Base-by-base conservation (phyloP, 2,797 vertebrate genomes). In the Bovichtus variegatus region DNA sequence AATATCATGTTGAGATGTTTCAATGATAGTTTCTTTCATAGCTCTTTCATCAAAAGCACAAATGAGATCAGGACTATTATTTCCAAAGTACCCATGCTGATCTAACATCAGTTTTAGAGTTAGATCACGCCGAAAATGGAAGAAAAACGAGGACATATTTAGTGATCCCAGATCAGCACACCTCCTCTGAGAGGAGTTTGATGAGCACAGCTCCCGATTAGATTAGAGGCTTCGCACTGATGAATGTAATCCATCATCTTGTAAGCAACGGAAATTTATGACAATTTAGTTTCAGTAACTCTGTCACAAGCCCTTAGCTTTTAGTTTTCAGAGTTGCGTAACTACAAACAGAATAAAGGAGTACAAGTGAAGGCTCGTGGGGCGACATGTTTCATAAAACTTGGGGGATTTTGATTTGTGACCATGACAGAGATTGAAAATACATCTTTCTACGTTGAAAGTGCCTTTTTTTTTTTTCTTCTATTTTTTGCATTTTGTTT, bases 231-330 rank as follows among this genome's bases (percentile, higher is more conserved):
- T 74, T 73, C 23, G 16, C 83, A 38, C 72, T 91, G 90, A 92
- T 91, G 88, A 92, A 88, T 81, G 88, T 83, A 90, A 93, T 93
- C 92, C 89, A 93, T 94, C 92, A 94, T 92, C 81, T 89, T 84
- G 85, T 90, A 92, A 92, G 78, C 74, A 87, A 85, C 61, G 59
- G 81, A 80, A 79, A 90, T 86, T 80, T 85, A 84, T 93, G 91
- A 93, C 91, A 91, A 91, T 91, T 89, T 89, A 74, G 79, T 89
- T 87, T 83, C 71, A 74, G 81, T 78, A 74, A 84, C 82, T 89
- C 91, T 89, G 82, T 92, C 92, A 87, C 63, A 72, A 82, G 77
- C 76, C 76, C 47, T 88, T 89, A 89, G 83, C 86, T 89, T 87
- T 88, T 79, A 83, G 61, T 85, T 91, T 80, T 68, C 71, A 58